Percentiles rank a stretch among this genome's conserved stretches.
Conservation (phyloP, 2,797 vertebrate genomes). For the Hozukius guyotensis region DNA sequence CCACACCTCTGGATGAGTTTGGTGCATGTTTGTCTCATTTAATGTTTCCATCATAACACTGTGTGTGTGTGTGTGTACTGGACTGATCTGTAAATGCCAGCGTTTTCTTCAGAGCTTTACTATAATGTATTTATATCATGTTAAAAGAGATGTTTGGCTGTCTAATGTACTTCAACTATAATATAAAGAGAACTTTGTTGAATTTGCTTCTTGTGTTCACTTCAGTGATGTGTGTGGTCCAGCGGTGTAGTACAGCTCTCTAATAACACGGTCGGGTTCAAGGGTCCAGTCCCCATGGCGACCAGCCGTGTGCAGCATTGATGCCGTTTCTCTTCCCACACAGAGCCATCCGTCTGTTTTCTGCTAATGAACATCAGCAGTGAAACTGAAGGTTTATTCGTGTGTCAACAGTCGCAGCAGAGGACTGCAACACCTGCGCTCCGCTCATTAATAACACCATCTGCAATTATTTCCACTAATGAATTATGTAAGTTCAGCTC, state of each 20-base stretch:
- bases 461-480: conserved; percentile 28
- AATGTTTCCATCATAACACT: not conserved
- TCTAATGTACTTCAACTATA: conserved; percentile 14
- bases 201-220: conserved; percentile 4
- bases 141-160: conserved; percentile 26
- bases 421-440: conserved; percentile 8
- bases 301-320: not conserved
- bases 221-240: not conserved
- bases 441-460: conserved; percentile 34
- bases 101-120: conserved; percentile 24
- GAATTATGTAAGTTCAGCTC: conserved; percentile 9
- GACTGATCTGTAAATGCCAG: conserved; percentile 10
- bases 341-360: conserved; percentile 5
- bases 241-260: not conserved
- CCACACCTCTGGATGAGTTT: not conserved
- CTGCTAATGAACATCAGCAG: conserved; percentile 23
- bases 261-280: not conserved
- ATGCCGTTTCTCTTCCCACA: not conserved
- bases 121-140: conserved; percentile 27
- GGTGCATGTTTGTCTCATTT: conserved; percentile 10
- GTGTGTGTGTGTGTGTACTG: not conserved
- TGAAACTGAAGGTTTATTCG: conserved; percentile 14
- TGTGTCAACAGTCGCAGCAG: conserved; percentile 21
- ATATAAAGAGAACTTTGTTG: conserved; percentile 30
- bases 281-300: not conserved